Evolutionary conservation across 2,797 vertebrate genomes (phyloP), one percentile per base, ranked within the genome.

Genomic region (Gastrophryne carolinensis): DNA sequence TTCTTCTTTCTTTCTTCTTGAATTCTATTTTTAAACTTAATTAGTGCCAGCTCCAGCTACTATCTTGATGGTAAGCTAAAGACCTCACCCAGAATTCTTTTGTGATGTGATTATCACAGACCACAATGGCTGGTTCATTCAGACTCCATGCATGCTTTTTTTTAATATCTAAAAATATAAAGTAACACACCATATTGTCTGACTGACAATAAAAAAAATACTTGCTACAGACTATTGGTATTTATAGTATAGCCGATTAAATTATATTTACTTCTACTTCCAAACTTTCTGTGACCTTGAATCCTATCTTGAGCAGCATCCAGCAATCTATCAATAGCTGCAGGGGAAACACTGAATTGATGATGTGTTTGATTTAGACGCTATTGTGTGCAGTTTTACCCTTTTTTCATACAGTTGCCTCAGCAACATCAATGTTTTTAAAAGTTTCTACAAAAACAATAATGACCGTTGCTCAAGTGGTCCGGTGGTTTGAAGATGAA

Each of bases 351-450:
- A 13, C 29, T 53, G n/a, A 61, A 30, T 60, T 24, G 35, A 50
- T 66, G 47, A 32, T 58, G 29, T 68, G 21, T 71, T 60, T 71
- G 54, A 61, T 75, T 75, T 60, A 60, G 63, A 35, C 41, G 41
- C 41, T 60, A 67, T 47, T 50, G 56, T 35, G 39, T 70, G 34
- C 21, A 44, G 56, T 74, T 58, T 50, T 60, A 52, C 44, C 60
- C 24, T 35, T 39, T 68, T 47, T 37, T 47, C 10, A 47, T 19
- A 27, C 19, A 32, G 19, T 61, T 41, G 37, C 10, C 19, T 23
- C 53, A 49, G 29, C 11, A 60, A 60, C 27, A 34, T 17, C 47
- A 6, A 53, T 21, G 13, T 23, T 27, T 53, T 10, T 47, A 19
- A 47, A 47, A 19, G 44, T 47, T 9, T 17, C 6, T 11, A 21